phyloP scores from a whole-genome alignment of 2,113 vertebrate species.

The Enhydra lutris region DNA sequence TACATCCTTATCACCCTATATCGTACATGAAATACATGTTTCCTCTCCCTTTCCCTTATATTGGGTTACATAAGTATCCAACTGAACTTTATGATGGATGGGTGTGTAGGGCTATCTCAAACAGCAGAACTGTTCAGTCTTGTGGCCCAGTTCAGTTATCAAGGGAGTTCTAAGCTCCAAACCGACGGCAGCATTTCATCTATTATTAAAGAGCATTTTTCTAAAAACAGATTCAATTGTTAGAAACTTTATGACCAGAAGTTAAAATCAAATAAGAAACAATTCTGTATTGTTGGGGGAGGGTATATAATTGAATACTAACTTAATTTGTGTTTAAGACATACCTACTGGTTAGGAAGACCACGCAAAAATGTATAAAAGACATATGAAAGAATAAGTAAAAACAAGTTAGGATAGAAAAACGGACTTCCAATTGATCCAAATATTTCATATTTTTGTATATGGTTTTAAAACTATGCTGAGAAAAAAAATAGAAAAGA shows the following conservation, averaged over 20 bases:
- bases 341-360: neutral
- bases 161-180: neutral
- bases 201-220: constrained; percentile 50
- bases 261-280: constrained; percentile 28
- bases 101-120: neutral
- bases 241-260: neutral
- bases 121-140: neutral
- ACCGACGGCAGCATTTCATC: neutral
- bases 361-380: neutral
- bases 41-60: neutral
- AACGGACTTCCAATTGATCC: neutral
- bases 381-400: neutral
- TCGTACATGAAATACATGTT: neutral
- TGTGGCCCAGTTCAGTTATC: neutral
- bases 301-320: constrained; percentile 37
- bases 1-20: neutral
- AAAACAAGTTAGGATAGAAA: neutral
- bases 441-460: neutral
- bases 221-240: constrained; percentile 30
- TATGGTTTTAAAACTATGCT: neutral
- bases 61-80: neutral
- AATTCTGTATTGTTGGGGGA: neutral
- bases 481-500: neutral
- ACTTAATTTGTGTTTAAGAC: constrained; percentile 13
- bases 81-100: neutral